Percentiles rank a stretch among this genome's conserved stretches.
phyloP scores from a whole-genome alignment of 2,113 vertebrate genomes.

The Malurus melanocephalus region DNA sequence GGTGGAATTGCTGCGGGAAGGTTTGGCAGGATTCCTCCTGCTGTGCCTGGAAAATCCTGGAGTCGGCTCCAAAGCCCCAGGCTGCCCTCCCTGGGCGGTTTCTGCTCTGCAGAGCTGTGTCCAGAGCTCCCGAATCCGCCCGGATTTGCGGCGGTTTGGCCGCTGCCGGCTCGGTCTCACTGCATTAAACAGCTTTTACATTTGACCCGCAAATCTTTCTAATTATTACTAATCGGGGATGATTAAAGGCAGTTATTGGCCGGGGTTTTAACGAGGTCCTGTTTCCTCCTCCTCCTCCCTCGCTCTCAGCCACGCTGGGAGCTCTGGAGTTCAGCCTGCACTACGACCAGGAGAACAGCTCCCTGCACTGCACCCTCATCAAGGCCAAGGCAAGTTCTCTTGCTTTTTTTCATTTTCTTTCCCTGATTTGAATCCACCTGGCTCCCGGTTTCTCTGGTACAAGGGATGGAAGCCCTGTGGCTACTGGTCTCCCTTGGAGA shows the following conservation, averaged over 20 bases:
- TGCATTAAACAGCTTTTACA: neutral
- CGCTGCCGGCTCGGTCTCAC: fast-evolving
- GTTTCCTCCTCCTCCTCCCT: neutral
- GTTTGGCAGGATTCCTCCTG: neutral
- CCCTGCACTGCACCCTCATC: constrained; percentile 89
- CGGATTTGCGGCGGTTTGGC: neutral
- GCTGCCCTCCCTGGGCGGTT: neutral
- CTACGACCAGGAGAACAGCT: constrained; percentile 90
- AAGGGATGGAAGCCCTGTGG: neutral
- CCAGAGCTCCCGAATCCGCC: neutral
- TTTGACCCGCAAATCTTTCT: neutral
- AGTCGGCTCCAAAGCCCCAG: neutral
- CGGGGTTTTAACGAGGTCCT: neutral
- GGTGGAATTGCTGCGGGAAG: neutral
- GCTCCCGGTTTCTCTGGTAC: neutral
- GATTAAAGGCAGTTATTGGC: neutral
- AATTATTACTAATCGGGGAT: neutral
- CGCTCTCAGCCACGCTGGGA: constrained; percentile 85
- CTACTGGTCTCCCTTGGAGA: neutral
- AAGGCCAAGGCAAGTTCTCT: constrained; percentile 83
- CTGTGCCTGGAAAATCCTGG: neutral
- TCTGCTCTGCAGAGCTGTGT: neutral
- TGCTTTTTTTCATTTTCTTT: neutral
- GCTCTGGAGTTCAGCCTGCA: constrained; percentile 91
- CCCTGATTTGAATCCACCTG: fast-evolving